Conservation (phyloP, 2,888 invertebrate species). For the Tanypteryx hageni region DNA sequence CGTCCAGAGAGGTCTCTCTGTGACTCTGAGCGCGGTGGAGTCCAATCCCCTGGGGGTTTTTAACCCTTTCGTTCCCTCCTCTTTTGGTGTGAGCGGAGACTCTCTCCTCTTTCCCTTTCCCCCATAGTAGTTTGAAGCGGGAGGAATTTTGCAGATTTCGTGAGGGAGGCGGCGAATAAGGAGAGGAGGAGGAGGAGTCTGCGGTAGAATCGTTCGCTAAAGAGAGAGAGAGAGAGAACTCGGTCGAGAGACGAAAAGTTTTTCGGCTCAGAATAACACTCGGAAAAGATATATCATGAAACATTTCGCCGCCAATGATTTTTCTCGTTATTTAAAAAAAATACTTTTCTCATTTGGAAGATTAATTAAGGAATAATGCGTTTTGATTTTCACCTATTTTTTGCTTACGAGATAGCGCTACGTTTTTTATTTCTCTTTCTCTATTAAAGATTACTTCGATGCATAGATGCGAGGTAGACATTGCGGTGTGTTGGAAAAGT, state of each 20-base stretch:
- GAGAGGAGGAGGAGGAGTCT: neutral
- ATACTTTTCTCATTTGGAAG: too few relatives aligned
- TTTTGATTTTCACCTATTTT: too few relatives aligned
- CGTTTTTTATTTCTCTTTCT: too few relatives aligned
- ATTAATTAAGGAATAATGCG: too few relatives aligned
- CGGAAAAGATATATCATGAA: too few relatives aligned
- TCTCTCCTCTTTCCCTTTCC: neutral
- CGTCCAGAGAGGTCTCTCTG: slow-evolving; percentile 23
- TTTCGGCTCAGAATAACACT: neutral
- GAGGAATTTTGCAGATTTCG: neutral
- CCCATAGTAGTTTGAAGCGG: neutral
- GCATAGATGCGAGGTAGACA: too few relatives aligned
- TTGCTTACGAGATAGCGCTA: too few relatives aligned
- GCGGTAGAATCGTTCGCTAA: neutral
- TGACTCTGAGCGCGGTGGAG: neutral
- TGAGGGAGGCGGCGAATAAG: neutral
- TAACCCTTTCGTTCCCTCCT: neutral
- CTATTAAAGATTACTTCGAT: too few relatives aligned
- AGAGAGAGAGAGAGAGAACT: neutral
- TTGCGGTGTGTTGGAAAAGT: too few relatives aligned
- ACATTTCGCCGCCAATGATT: too few relatives aligned
- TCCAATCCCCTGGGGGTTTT: neutral
- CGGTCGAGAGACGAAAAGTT: neutral
- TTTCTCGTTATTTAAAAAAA: too few relatives aligned
- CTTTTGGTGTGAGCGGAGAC: neutral